Evolutionary conservation across 2,113 vertebrate species (phyloP).

Genomic region (Dasyurus viverrinus): DNA sequence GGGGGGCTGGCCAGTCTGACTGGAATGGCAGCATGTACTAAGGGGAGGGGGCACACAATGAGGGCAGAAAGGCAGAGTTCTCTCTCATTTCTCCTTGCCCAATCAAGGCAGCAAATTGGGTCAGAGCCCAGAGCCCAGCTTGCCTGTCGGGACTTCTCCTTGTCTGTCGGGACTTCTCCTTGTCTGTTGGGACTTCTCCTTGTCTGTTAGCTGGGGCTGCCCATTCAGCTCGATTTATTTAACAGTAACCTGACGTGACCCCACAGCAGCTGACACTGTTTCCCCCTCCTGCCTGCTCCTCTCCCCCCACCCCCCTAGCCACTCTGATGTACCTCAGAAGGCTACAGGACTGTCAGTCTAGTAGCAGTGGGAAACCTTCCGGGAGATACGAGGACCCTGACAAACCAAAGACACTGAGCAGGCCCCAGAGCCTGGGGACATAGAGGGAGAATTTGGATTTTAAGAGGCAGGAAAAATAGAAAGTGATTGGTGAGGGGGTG

Average conservation of each 20-base stretch:
- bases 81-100: neutral
- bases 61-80: neutral
- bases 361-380: slow-evolving; percentile 44
- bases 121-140: neutral
- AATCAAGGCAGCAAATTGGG: neutral
- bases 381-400: slow-evolving; percentile 14
- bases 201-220: neutral
- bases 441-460: slow-evolving; percentile 14
- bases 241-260: slow-evolving; percentile 19
- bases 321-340: slow-evolving; percentile 46
- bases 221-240: slow-evolving; percentile 60
- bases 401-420: slow-evolving; percentile 57
- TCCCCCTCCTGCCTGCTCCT: slow-evolving; percentile 31
- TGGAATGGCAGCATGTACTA: neutral
- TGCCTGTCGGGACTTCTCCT: neutral
- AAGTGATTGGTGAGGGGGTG: neutral
- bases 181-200: neutral
- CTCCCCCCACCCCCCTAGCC: neutral
- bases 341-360: slow-evolving; percentile 62
- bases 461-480: neutral
- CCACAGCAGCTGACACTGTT: slow-evolving; percentile 16
- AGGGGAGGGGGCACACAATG: neutral
- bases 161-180: neutral
- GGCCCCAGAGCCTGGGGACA: neutral
- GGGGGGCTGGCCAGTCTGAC: too few relatives aligned